phyloP scores from a whole-genome alignment of 2,113 vertebrate species.

The Cheirogaleus medius region DNA sequence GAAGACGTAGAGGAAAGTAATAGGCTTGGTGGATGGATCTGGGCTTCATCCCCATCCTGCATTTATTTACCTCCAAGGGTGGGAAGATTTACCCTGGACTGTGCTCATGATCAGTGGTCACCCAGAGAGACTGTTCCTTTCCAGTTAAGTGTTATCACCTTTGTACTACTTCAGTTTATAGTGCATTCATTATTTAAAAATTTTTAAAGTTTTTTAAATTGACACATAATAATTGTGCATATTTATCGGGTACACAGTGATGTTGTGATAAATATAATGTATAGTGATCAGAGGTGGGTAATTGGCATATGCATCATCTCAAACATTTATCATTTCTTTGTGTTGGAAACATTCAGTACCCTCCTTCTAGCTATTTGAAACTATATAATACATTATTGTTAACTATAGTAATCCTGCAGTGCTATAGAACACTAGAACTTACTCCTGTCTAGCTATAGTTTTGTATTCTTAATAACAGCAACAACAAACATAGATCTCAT shows the following conservation, averaged over 20 bases:
- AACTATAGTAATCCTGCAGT: not conserved
- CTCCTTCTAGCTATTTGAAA: not conserved
- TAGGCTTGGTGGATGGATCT: not conserved
- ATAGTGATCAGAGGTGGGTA: not conserved
- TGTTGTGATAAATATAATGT: not conserved
- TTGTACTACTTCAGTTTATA: constrained; percentile 20
- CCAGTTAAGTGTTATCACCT: not conserved
- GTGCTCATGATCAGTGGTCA: not conserved
- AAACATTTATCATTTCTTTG: not conserved
- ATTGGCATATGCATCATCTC: not conserved
- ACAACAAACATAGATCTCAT: not conserved
- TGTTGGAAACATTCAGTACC: not conserved
- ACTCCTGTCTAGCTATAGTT: not conserved
- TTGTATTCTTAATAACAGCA: not conserved
- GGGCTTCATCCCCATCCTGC: not conserved
- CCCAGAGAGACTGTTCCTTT: not conserved
- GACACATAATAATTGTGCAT: not conserved
- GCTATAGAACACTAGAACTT: not conserved
- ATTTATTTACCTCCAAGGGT: not conserved
- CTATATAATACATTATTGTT: not conserved
- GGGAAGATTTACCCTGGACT: not conserved
- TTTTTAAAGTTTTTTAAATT: not conserved
- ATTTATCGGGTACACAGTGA: not conserved
- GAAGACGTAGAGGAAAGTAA: not conserved
- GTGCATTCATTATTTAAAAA: constrained; percentile 9